Base-by-base conservation (phyloP, 2,888 invertebrate genomes). In the Drosophila picticornis region DNA sequence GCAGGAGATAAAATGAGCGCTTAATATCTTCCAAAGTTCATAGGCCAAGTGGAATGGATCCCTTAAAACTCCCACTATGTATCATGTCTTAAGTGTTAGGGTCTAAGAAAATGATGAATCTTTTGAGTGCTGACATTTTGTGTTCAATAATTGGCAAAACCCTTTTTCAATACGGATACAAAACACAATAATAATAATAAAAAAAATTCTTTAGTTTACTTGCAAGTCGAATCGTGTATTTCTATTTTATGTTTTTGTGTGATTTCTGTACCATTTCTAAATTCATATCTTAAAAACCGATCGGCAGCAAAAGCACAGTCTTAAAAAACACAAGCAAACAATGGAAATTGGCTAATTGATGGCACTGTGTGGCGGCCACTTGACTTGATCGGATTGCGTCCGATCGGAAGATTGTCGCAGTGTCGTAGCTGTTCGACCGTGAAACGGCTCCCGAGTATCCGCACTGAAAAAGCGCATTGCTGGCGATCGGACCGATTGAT, bases 281-380 rank as follows among this genome's bases (percentile, higher is more conserved):
- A 9, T 13, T 5, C 16, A 13, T 40, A 72, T 72, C 71, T 43
- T 31, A 6, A 43, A 40, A 34, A 16, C 32, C 16, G 60, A 75
- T 75, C 58, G 31, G 11, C 48, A 53, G 22, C 36, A 73, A 83
- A 80, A 66, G 83, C 65, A 55, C 83, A 80, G 16, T 50, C 46
- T 25, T 2, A 3, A 50, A 50, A 50, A 50, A 50, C 32, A 36
- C 11, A 27, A 34, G 43, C 27, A 29, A 68, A 70, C 73, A 83
- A 82, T 65, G 67, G 52, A 40, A 62, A 78, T 85, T 60, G 73
- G 68, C 79, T 86, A 84, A 84, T 84, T 86, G 76, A 78, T 72
- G 89, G 81, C 67, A 81, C 84, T 88, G 58, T 59, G 72, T 40
- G 71, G 70, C 56, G 46, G 55, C 51, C 79, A 88, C 84, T 84